Evolutionary conservation across 2,113 vertebrate species (phyloP).

Genomic region (Cinclus mexicanus): DNA sequence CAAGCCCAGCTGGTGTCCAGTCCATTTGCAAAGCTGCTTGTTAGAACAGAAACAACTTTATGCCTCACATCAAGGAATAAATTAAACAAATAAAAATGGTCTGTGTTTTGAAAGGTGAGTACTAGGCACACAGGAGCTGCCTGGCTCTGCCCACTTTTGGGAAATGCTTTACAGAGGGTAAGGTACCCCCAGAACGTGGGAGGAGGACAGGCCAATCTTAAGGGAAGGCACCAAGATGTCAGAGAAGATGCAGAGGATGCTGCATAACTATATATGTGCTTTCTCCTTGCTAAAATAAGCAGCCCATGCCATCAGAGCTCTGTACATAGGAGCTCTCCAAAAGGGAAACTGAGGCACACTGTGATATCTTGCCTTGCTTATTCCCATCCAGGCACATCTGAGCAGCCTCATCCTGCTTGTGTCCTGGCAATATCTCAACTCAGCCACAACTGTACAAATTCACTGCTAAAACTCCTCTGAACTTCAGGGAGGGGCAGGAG

Average conservation of each 20-base stretch:
- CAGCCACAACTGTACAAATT: background rate
- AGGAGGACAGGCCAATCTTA: background rate
- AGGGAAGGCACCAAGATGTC: background rate
- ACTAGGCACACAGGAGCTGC: background rate
- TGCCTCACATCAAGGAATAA: background rate
- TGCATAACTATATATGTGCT: background rate
- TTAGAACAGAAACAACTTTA: background rate
- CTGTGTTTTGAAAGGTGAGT: background rate
- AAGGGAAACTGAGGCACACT: background rate
- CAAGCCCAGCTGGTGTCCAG: background rate
- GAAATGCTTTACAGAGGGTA: background rate
- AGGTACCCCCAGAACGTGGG: rapidly evolving
- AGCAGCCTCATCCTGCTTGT: background rate
- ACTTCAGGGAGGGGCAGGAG: background rate
- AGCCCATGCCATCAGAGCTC: background rate
- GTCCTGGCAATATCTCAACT: background rate
- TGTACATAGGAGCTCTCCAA: background rate
- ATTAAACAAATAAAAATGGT: background rate
- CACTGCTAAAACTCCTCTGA: background rate
- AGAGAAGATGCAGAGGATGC: background rate
- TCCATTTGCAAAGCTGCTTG: background rate
- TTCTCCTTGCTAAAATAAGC: background rate
- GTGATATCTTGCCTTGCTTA: background rate
- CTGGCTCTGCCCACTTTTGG: background rate
- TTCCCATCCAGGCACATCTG: background rate